Evolutionary conservation across 2,888 invertebrate species (phyloP), one percentile per base, ranked within the genome.

Genomic region (Bombylius discolor): DNA sequence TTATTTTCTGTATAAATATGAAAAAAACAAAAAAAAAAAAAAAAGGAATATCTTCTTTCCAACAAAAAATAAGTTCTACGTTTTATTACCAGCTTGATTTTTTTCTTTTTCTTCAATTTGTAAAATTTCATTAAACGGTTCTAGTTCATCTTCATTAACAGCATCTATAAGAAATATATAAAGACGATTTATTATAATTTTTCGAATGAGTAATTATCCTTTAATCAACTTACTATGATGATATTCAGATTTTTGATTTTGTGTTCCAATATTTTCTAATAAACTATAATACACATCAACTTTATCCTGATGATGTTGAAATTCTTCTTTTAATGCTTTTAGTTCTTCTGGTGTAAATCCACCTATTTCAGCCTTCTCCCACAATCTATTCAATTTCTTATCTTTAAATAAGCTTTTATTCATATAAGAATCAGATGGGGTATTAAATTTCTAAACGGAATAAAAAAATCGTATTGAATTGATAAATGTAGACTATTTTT

Each of bases 291-390:
- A 95, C 67, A 95, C 86, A 69, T 94, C 89, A 52, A 95, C 83
- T 75, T 94, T 95, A 63, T 93, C 88, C 70, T 95, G 92, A 67
- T 96, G 93, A 70, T 95, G 94, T 31, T 76, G 74, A 67, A 96
- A 94, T 73, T 96, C 96, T 69, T 94, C 89, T 67, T 85, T 87
- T 14, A 96, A 71, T 0, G 89, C 82, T 58, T 83, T 77, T 49
- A 96, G 70, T 72, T 96, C 94, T 61, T 88, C 86, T 58, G 82
- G 81, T 32, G 86, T 85, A 68, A 94, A 93, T n/a, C 93, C 94
- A 34, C 89, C 83, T 33, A 80, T 74, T 75, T 91, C 89, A 0
- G 94, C 95, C 69, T 92, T 92, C 44, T 84, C 79, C 95, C 95
- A 95, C 6, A 96, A 74, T 68, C 86, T 85, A 68, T 89, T 91